Evolutionary conservation across 2,888 invertebrate species (phyloP).

Genomic region (Osedax frankpressi): DNA sequence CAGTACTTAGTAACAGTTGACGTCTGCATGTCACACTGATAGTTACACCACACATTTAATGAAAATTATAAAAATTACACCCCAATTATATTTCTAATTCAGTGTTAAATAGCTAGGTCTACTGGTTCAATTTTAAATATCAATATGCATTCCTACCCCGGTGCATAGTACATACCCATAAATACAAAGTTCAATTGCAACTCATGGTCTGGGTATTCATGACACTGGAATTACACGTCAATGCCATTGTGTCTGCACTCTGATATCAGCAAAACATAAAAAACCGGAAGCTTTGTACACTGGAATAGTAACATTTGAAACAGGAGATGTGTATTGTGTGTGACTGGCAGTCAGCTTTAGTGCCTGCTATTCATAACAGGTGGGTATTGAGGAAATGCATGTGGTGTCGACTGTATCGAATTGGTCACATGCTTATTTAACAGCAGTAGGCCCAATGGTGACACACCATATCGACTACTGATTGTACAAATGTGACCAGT

Average conservation of each 20-base stretch:
- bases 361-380: conserved; percentile 8
- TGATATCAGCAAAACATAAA: background rate
- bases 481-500: background rate
- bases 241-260: background rate
- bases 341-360: background rate
- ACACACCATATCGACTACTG: background rate
- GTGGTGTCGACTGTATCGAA: background rate
- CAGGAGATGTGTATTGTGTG: background rate
- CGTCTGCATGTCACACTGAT: background rate
- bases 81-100: background rate
- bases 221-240: background rate
- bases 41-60: background rate
- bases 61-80: background rate
- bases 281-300: background rate
- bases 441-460: background rate
- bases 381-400: conserved; percentile 3
- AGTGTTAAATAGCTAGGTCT: background rate
- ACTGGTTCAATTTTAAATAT: background rate
- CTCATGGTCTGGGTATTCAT: background rate
- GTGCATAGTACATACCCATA: too few species aligned
- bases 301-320: conserved; percentile 9
- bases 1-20: background rate
- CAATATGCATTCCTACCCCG: background rate
- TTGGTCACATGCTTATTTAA: conserved; percentile 3
- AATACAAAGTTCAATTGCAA: background rate